Percentiles rank a stretch among this genome's conserved stretches.
Conservation (phyloP, 2,797 vertebrate genomes). For the Argentina silus region DNA sequence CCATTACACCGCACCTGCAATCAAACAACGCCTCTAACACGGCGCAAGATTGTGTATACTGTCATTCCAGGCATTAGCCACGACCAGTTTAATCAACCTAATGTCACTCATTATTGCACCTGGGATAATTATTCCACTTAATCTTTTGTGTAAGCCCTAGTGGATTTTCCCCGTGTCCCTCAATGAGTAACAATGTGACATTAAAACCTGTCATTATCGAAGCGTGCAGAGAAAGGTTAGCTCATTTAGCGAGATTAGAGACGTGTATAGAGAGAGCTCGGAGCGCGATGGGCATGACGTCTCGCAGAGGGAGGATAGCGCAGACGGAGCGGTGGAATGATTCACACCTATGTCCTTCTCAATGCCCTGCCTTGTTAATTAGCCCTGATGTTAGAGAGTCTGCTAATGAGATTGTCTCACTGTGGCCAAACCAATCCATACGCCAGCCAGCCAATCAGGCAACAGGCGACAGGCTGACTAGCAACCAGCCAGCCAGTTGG, state of each 20-base stretch:
- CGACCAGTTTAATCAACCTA: constrained; percentile 41
- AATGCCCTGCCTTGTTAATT: constrained; percentile 67
- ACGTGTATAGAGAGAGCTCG: constrained; percentile 43
- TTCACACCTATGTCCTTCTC: constrained; percentile 66
- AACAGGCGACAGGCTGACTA: background rate
- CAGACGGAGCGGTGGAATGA: constrained; percentile 51
- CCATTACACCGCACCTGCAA: constrained; percentile 24
- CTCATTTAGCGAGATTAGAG: constrained; percentile 68
- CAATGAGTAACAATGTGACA: constrained; percentile 44
- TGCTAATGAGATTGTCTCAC: constrained; percentile 63
- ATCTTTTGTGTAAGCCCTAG: constrained; percentile 55
- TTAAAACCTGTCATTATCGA: constrained; percentile 66
- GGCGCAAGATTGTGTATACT: constrained; percentile 42
- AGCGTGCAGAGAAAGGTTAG: constrained; percentile 56
- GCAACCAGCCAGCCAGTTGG: background rate
- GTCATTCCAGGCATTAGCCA: constrained; percentile 33
- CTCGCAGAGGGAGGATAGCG: constrained; percentile 56
- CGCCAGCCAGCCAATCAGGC: background rate
- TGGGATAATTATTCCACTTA: constrained; percentile 53
- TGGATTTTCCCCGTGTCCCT: constrained; percentile 38
- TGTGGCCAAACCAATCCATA: constrained; percentile 27
- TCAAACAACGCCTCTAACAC: constrained; percentile 34
- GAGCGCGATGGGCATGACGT: constrained; percentile 39
- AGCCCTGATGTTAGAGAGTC: constrained; percentile 50
- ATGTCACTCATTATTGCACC: constrained; percentile 55